A percentile compares a stretch with the other conserved stretches of the same genome.
Conservation (phyloP, 2,888 invertebrate species). For the Drosophila mimetica region DNA sequence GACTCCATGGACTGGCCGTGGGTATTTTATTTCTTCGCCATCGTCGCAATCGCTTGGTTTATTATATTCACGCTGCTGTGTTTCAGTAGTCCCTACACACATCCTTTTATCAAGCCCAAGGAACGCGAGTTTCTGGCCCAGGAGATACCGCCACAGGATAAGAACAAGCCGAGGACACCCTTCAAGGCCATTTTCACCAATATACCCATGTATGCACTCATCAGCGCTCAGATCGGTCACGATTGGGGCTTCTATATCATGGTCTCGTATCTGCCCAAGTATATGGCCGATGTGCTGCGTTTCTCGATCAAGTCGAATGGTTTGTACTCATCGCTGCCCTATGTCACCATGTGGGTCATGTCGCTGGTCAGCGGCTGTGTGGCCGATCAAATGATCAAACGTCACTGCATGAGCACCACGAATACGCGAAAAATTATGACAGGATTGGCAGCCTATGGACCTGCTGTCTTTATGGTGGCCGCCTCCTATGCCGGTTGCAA, state of each 20-base stretch:
- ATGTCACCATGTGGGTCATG: constrained; percentile 86
- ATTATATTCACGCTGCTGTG: constrained; percentile 86
- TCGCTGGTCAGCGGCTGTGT: constrained; percentile 86
- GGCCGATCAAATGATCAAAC: constrained; percentile 88
- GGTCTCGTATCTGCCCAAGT: constrained; percentile 87
- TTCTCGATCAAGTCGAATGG: constrained; percentile 86
- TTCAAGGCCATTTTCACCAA: constrained; percentile 88
- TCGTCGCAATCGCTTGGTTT: constrained; percentile 88
- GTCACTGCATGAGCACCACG: constrained; percentile 80
- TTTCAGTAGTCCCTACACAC: constrained; percentile 86
- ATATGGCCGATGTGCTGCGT: constrained; percentile 86
- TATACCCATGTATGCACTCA: constrained; percentile 88
- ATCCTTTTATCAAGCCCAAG: constrained; percentile 89
- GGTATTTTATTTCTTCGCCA: constrained; percentile 91
- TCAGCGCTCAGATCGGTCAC: constrained; percentile 88
- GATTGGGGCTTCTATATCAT: constrained; percentile 88
- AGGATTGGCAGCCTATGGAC: constrained; percentile 85
- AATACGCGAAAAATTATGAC: constrained; percentile 15
- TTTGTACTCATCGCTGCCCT: constrained; percentile 86
- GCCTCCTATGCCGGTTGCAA: constrained; percentile 89
- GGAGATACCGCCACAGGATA: constrained; percentile 86
- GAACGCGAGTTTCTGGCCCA: constrained; percentile 88
- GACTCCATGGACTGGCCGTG: constrained; percentile 88
- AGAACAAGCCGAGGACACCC: constrained; percentile 86
- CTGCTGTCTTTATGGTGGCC: constrained; percentile 87